phyloP scores from a whole-genome alignment of 2,888 invertebrate genomes.

The Danaus chrysippus region DNA sequence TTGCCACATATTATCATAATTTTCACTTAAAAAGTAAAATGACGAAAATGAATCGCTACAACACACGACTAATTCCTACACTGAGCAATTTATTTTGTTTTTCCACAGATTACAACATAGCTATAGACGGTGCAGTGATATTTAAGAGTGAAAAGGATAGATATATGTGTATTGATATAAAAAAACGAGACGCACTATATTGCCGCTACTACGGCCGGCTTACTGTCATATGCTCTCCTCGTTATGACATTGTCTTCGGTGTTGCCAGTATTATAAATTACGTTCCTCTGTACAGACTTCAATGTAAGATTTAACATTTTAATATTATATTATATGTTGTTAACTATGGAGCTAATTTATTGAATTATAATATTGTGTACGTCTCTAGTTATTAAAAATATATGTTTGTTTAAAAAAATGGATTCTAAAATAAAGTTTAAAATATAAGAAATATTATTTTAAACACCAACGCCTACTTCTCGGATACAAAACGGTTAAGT shows the following conservation, averaged over 20 bases:
- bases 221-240: conserved; percentile 35
- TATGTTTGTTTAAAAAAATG: too few relatives aligned
- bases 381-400: too few relatives aligned
- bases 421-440: too few relatives aligned
- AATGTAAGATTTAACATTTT: not conserved
- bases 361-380: too few relatives aligned
- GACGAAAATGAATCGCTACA: conserved; percentile 55
- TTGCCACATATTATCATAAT: conserved; percentile 23
- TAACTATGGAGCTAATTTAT: too few relatives aligned
- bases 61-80: conserved; percentile 55
- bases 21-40: conserved; percentile 46
- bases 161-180: conserved; percentile 1
- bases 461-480: too few relatives aligned
- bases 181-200: conserved; percentile 28
- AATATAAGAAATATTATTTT: too few relatives aligned
- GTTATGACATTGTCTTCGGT: conserved; percentile 31
- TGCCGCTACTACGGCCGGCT: conserved; percentile 9
- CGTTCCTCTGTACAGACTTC: conserved; percentile 19
- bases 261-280: conserved; percentile 31
- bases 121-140: conserved; percentile 19
- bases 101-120: conserved; percentile 30
- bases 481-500: too few relatives aligned
- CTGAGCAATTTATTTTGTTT: conserved; percentile 48
- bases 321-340: too few relatives aligned
- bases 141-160: conserved; percentile 26